These are phyloP conservation scores for Orestias chungarensis DNA, from an alignment of 2,797 vertebrate species.

Conservation along the genomic window DNA sequence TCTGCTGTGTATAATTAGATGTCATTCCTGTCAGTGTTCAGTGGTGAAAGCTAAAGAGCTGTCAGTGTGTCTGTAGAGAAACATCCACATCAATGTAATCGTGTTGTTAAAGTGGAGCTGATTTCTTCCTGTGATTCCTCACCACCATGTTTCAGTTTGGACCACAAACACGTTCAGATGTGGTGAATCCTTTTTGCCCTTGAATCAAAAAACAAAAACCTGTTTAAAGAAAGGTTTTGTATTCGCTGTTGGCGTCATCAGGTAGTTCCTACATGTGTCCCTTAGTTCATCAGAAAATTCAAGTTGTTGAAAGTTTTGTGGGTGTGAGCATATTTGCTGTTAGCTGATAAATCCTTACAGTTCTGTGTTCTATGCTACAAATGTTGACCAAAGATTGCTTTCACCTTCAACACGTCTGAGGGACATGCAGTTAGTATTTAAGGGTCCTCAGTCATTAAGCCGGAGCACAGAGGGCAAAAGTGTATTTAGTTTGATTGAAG, in stretches of 20 bases:
- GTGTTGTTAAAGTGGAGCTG: constrained; percentile 1
- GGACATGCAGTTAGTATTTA: constrained; percentile 70
- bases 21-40: constrained; percentile 22
- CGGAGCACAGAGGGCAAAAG: neutral
- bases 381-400: constrained; percentile 76
- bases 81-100: neutral
- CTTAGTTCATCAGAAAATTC: constrained; percentile 44
- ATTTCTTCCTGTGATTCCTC: constrained; percentile 6
- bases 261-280: constrained; percentile 50
- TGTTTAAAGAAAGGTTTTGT: no score
- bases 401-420: constrained; percentile 52
- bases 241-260: constrained; percentile 56
- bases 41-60: constrained; percentile 12
- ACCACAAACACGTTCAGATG: neutral
- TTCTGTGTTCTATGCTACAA: constrained; percentile 66
- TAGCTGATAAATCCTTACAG: constrained; percentile 54
- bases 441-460: constrained; percentile 17
- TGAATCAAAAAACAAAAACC: constrained; percentile 46
- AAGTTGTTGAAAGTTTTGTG: constrained; percentile 70
- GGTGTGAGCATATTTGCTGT: constrained; percentile 70
- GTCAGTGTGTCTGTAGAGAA: constrained; percentile 4
- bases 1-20: constrained; percentile 13
- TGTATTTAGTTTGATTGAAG: constrained; percentile 37
- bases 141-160: constrained; percentile 13
- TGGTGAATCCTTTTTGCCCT: constrained; percentile 23